Evolutionary conservation across 2,797 vertebrate genomes (phyloP).

Genomic region (Bradypodion ventrale): DNA sequence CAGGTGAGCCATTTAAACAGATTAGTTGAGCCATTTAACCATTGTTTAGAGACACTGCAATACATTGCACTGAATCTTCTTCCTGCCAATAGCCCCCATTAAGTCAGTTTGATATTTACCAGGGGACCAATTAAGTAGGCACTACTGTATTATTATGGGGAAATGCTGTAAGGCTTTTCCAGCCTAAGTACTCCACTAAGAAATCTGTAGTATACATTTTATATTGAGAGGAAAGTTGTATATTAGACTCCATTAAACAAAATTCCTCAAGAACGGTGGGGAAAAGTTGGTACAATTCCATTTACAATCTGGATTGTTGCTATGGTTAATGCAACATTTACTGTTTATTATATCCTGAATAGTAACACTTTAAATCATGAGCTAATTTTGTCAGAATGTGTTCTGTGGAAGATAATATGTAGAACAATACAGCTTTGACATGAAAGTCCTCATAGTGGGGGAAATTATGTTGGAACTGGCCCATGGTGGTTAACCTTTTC

Average conservation of each 20-base stretch:
- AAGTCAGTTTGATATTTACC: conserved; percentile 33
- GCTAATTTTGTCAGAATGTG: background rate
- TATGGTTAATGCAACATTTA: background rate
- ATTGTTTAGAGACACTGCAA: conserved; percentile 40
- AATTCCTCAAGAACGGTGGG: conserved; percentile 19
- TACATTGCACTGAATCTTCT: conserved; percentile 39
- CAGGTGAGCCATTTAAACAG: conserved; percentile 39
- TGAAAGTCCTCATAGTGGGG: background rate
- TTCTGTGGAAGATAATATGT: background rate
- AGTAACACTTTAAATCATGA: background rate
- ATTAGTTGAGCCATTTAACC: conserved; percentile 40
- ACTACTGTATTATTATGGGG: background rate
- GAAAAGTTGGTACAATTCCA: background rate
- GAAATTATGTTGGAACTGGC: background rate
- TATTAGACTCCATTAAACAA: conserved; percentile 16
- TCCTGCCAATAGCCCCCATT: conserved; percentile 37
- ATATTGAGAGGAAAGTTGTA: background rate
- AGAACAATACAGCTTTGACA: background rate
- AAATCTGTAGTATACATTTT: background rate
- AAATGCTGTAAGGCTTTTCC: conserved; percentile 30
- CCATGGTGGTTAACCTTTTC: background rate
- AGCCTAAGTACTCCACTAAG: conserved; percentile 38
- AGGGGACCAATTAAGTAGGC: conserved; percentile 31
- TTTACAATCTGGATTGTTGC: background rate
- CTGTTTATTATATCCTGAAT: background rate